phyloP scores from a whole-genome alignment of 2,113 vertebrate genomes.

The Anas platyrhynchos region DNA sequence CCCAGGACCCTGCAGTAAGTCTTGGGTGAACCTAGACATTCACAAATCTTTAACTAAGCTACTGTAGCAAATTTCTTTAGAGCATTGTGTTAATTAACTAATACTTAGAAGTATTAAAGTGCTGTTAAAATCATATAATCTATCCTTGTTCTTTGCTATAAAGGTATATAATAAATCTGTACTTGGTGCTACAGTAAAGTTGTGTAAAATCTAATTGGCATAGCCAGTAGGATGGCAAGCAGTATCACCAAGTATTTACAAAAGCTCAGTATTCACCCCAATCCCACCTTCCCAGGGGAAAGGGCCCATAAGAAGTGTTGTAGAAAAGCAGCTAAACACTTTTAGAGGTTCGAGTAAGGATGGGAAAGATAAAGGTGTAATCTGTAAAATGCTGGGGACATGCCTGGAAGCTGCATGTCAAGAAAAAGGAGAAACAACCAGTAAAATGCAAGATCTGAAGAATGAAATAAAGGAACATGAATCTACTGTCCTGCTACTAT shows the following conservation, averaged over 20 bases:
- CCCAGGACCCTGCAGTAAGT: no score
- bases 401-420: neutral
- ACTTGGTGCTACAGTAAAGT: neutral
- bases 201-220: neutral
- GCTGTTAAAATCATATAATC: neutral
- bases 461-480: neutral
- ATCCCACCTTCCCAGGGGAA: neutral
- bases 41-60: no score
- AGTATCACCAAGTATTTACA: no score
- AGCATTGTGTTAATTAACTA: no score
- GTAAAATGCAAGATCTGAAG: neutral
- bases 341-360: neutral
- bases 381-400: neutral
- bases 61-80: no score
- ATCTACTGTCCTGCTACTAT: neutral
- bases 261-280: neutral
- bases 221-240: neutral
- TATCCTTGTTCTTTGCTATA: neutral
- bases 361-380: neutral
- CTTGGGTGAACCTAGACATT: no score
- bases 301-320: neutral
- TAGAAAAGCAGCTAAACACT: neutral
- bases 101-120: neutral
- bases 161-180: neutral
- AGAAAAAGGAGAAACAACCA: neutral